Evolutionary conservation across 2,113 vertebrate genomes (phyloP).

Genomic region (Leucopsar rothschildi): DNA sequence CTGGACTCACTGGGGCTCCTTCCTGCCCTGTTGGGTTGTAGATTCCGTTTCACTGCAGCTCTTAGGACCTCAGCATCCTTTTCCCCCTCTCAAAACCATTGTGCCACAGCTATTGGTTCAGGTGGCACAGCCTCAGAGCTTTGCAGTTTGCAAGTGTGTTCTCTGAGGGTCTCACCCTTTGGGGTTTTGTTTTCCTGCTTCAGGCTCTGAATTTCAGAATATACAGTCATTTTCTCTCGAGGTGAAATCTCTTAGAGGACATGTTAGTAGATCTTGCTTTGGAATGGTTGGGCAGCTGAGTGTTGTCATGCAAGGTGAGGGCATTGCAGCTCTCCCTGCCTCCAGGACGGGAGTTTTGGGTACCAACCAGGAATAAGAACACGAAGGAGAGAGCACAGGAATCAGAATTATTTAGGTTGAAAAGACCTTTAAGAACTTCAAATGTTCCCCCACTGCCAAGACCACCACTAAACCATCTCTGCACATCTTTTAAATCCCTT

Average conservation of each 20-base stretch:
- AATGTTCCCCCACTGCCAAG: background rate
- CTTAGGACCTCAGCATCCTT: background rate
- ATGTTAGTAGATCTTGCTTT: background rate
- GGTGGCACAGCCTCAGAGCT: background rate
- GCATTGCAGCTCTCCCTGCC: background rate
- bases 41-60: background rate
- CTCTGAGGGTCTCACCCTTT: background rate
- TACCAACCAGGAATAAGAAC: background rate
- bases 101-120: background rate
- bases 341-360: background rate
- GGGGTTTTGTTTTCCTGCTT: background rate
- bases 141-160: background rate
- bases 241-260: background rate
- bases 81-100: accelerated
- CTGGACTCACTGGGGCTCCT: background rate
- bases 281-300: background rate
- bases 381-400: background rate
- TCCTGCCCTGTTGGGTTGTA: accelerated
- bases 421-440: background rate
- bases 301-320: accelerated
- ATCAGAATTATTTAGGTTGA: background rate
- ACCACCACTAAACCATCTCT: background rate
- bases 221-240: accelerated
- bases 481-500: background rate
- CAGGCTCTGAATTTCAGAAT: background rate